Percentiles rank a stretch among this genome's conserved stretches.
phyloP scores from a whole-genome alignment of 2,797 vertebrate genomes.

The Acanthis flammea region DNA sequence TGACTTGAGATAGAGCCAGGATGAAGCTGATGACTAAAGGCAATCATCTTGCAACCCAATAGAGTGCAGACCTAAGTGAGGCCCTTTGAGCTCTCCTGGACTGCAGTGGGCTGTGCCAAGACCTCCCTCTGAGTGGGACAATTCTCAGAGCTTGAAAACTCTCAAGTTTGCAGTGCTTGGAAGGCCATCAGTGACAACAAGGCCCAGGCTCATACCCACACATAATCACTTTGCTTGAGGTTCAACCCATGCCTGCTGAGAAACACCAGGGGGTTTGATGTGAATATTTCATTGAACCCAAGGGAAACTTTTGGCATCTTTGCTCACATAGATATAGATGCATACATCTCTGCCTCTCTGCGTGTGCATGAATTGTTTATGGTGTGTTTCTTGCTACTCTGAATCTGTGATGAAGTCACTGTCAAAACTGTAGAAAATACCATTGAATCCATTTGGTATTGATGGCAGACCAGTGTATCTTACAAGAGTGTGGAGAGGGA shows the following conservation, averaged over 20 bases:
- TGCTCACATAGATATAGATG: too few relatives aligned
- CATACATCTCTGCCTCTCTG: neutral
- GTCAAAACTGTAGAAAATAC: neutral
- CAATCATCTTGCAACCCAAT: neutral
- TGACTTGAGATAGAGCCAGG: neutral
- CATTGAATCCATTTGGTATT: neutral
- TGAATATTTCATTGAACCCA: neutral
- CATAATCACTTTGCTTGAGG: accelerated
- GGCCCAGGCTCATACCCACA: neutral
- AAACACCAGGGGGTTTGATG: neutral
- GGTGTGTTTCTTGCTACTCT: neutral
- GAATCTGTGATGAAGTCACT: neutral
- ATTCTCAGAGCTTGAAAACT: neutral
- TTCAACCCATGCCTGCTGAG: neutral
- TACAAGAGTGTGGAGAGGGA: neutral
- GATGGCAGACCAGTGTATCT: neutral
- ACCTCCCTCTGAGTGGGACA: neutral
- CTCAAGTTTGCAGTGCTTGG: neutral
- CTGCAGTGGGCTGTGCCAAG: neutral
- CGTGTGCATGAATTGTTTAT: neutral
- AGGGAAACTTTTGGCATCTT: neutral
- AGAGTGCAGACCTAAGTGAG: neutral
- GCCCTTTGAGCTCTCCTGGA: neutral
- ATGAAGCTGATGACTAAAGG: neutral
- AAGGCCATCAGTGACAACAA: accelerated